Evolutionary conservation across 2,797 vertebrate genomes (phyloP).

Genomic region (Onychomys torridus): DNA sequence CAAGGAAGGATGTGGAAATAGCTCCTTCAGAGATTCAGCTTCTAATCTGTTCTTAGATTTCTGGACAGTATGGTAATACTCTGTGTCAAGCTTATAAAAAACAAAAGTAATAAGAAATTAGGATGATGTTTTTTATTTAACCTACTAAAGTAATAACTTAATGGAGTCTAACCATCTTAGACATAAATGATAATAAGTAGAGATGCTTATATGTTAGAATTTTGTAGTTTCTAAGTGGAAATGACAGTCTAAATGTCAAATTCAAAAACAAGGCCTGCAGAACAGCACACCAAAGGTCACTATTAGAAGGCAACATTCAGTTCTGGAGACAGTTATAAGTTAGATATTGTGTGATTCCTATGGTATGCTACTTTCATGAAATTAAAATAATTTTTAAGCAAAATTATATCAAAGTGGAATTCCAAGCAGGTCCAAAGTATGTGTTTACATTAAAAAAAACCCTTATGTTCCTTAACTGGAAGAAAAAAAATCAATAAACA

Average conservation of each 20-base stretch:
- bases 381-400: slow-evolving; percentile 80
- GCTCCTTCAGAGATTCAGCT: slow-evolving; percentile 48
- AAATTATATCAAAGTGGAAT: slow-evolving; percentile 79
- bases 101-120: slow-evolving; percentile 57
- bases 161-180: slow-evolving; percentile 80
- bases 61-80: neutral
- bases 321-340: slow-evolving; percentile 81
- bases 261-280: slow-evolving; percentile 84
- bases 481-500: slow-evolving; percentile 73
- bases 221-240: slow-evolving; percentile 83
- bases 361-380: slow-evolving; percentile 71
- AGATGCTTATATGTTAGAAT: slow-evolving; percentile 82
- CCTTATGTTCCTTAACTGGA: slow-evolving; percentile 61
- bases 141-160: slow-evolving; percentile 78
- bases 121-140: slow-evolving; percentile 67
- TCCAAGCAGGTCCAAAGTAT: slow-evolving; percentile 64
- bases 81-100: slow-evolving; percentile 46
- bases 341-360: slow-evolving; percentile 63
- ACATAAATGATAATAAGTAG: slow-evolving; percentile 79
- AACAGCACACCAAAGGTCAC: slow-evolving; percentile 85
- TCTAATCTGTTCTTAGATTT: slow-evolving; percentile 26
- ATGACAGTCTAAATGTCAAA: slow-evolving; percentile 87
- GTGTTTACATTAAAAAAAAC: slow-evolving; percentile 72
- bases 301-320: slow-evolving; percentile 84
- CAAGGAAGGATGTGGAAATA: slow-evolving; percentile 57